These are phyloP conservation scores for Stegostoma tigrinum DNA, from an alignment of 2,113 vertebrate species.

Conservation along the genomic window DNA sequence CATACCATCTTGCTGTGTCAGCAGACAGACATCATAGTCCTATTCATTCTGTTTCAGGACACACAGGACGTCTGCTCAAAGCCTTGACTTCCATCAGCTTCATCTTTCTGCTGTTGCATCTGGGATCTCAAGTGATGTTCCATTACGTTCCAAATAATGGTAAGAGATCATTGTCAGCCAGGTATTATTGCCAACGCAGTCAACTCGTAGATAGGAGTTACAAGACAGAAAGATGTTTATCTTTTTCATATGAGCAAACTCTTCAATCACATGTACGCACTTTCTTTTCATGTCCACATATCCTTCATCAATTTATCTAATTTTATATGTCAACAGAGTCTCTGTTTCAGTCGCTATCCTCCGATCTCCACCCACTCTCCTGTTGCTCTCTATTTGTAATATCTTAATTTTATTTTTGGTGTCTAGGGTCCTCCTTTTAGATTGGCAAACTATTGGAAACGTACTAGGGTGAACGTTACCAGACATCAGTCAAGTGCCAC, in stretches of 20 bases:
- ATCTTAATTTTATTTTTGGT: neutral
- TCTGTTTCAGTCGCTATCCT: neutral
- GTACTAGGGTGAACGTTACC: too few relatives aligned
- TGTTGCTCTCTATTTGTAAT: neutral
- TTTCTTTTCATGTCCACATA: neutral
- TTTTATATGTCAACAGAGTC: neutral
- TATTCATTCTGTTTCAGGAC: slow-evolving; percentile 47
- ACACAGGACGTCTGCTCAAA: slow-evolving; percentile 51
- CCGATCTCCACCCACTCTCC: neutral
- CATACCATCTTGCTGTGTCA: neutral
- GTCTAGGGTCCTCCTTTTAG: neutral
- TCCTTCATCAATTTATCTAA: neutral
- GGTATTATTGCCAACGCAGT: neutral
- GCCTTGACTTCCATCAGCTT: slow-evolving; percentile 50
- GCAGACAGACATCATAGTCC: neutral
- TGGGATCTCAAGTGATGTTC: slow-evolving; percentile 59
- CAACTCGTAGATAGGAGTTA: neutral
- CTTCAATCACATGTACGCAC: neutral
- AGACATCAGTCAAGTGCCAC: too few relatives aligned
- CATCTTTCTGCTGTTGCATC: slow-evolving; percentile 56
- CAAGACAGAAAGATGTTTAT: neutral
- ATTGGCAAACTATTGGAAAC: neutral
- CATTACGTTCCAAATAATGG: slow-evolving; percentile 51
- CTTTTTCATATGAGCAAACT: neutral
- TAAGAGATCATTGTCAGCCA: slow-evolving; percentile 40